Percentiles rank a stretch among this genome's conserved stretches.
Evolutionary conservation across 2,888 invertebrate genomes (phyloP).

Genomic region (Polydrusus tereticollis): DNA sequence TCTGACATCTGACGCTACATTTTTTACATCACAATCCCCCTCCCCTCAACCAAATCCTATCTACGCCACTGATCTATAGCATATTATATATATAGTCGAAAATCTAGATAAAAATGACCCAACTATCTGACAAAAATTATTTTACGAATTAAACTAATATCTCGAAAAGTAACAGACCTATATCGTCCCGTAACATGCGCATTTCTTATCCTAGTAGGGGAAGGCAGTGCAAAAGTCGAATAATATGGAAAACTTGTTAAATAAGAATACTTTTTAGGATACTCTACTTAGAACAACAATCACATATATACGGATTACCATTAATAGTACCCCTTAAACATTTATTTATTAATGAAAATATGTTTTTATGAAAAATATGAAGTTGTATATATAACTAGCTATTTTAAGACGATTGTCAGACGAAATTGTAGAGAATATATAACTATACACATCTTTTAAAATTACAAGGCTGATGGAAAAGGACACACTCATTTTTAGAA

Average conservation of each 20-base stretch:
- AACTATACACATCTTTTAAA: constrained; percentile 54
- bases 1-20: too few species aligned
- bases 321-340: constrained; percentile 26
- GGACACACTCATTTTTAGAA: constrained; percentile 55
- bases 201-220: constrained; percentile 1
- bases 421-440: constrained; percentile 50
- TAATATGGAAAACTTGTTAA: constrained; percentile 10
- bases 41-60: too few species aligned
- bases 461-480: constrained; percentile 63
- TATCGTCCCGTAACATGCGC: background rate
- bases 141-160: too few species aligned
- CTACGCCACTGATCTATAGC: too few species aligned
- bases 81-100: too few species aligned
- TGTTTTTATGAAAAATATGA: constrained; percentile 62
- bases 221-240: constrained; percentile 9
- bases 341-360: constrained; percentile 45
- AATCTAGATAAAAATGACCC: background rate
- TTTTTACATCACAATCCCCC: too few species aligned
- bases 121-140: too few species aligned
- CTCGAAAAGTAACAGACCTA: too few species aligned
- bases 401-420: constrained; percentile 64
- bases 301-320: constrained; percentile 34
- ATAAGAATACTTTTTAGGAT: background rate
- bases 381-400: constrained; percentile 55
- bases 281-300: constrained; percentile 34